These are phyloP conservation scores for Drosophila rubida DNA, from an alignment of 2,888 invertebrate genomes.

Conservation along the genomic window DNA sequence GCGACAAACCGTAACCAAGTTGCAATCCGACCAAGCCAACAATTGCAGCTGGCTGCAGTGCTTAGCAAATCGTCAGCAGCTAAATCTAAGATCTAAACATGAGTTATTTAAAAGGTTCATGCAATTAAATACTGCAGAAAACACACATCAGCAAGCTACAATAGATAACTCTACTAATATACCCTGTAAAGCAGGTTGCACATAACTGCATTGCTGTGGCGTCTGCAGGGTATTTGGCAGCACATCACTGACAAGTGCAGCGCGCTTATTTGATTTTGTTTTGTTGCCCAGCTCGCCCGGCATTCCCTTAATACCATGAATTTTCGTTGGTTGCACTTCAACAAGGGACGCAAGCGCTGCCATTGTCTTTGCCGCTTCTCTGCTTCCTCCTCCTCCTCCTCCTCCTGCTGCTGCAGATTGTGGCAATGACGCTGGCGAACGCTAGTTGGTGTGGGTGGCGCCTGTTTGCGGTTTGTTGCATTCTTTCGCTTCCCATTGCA, in stretches of 20 bases:
- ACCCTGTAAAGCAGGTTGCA: too few species aligned
- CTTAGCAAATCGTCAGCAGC: conserved; percentile 58
- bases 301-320: conserved; percentile 78
- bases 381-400: conserved; percentile 1
- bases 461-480: conserved; percentile 70
- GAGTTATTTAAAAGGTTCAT: not conserved
- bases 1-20: conserved; percentile 64
- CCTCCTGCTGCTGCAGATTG: conserved; percentile 2
- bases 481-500: conserved; percentile 63
- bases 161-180: too few species aligned
- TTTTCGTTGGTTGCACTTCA: conserved; percentile 76
- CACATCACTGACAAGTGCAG: not conserved
- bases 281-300: conserved; percentile 70
- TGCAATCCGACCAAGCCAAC: conserved; percentile 50
- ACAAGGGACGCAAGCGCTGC: conserved; percentile 53
- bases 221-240: conserved; percentile 40
- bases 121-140: not conserved
- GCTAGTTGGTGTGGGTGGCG: conserved; percentile 19
- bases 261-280: conserved; percentile 37
- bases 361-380: conserved; percentile 54
- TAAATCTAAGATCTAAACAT: conserved; percentile 25
- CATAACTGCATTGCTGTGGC: too few species aligned
- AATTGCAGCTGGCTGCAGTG: conserved; percentile 34
- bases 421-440: not conserved
- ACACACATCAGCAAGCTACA: too few species aligned